phyloP scores from a whole-genome alignment of 2,797 vertebrate species.

The Lemur catta region DNA sequence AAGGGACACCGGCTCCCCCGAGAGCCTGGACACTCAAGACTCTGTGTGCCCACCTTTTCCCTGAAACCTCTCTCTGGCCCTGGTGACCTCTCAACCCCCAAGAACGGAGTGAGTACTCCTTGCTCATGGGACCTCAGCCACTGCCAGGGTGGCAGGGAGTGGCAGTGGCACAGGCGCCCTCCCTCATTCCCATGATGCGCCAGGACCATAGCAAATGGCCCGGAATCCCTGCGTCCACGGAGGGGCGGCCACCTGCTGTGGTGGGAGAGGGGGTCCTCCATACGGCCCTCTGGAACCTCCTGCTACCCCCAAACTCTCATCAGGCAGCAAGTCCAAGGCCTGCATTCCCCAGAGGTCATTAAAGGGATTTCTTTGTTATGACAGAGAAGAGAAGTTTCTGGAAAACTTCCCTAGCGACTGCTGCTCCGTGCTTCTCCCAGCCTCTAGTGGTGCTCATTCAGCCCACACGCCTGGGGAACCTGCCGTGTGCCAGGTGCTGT shows the following conservation, averaged over 20 bases:
- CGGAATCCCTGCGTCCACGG: fast-evolving
- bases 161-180: neutral
- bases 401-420: neutral
- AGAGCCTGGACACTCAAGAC: neutral
- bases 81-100: neutral
- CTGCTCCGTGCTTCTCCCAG: neutral
- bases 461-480: neutral
- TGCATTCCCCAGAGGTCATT: neutral
- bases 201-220: neutral
- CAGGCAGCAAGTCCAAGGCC: neutral
- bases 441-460: neutral
- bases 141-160: neutral
- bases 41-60: neutral
- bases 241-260: neutral
- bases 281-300: neutral
- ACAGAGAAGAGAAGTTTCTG: neutral
- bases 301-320: neutral
- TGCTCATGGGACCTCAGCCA: neutral
- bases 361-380: neutral
- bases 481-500: neutral
- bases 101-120: neutral
- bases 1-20: neutral
- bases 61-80: neutral
- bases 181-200: neutral
- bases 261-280: neutral